These are phyloP conservation scores for Synanceia verrucosa DNA, from an alignment of 2,797 vertebrate genomes.

Conservation along the genomic window DNA sequence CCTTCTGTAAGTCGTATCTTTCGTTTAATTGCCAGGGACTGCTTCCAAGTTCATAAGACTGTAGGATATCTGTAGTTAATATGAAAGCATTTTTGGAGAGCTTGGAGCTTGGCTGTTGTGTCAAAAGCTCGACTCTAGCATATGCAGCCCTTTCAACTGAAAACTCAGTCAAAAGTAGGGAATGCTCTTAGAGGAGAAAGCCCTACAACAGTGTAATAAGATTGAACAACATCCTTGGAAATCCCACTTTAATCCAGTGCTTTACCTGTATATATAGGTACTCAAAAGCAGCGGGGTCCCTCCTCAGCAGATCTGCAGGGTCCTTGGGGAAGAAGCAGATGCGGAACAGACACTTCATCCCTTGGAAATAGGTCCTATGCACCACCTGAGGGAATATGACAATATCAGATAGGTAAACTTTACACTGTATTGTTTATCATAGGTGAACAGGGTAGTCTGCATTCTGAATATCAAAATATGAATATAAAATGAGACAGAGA, in stretches of 20 bases:
- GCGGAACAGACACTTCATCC: constrained; percentile 98
- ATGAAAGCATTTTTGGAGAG: constrained; percentile 11
- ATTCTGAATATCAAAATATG: neutral
- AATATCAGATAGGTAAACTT: constrained; percentile 31
- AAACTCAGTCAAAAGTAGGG: constrained; percentile 8
- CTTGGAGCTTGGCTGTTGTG: neutral
- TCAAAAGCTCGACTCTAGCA: neutral
- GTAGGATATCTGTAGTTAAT: neutral
- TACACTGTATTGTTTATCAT: constrained; percentile 5
- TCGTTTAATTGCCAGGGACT: neutral
- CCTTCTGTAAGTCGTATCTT: neutral
- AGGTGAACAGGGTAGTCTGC: neutral
- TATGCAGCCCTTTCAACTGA: constrained; percentile 5
- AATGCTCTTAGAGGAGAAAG: constrained; percentile 14
- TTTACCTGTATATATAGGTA: constrained; percentile 98
- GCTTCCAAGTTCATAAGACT: neutral
- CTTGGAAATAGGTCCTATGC: constrained; percentile 97
- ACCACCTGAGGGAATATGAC: constrained; percentile 88
- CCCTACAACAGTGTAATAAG: constrained; percentile 18
- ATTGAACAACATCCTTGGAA: constrained; percentile 38
- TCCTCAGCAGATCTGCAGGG: constrained; percentile 92
- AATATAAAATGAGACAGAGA: neutral
- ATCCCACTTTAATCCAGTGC: constrained; percentile 37
- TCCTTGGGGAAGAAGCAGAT: constrained; percentile 99
- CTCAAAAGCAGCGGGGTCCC: constrained; percentile 96